Base-by-base conservation (phyloP, 2,113 vertebrate species). In the Lasiurus cinereus region DNA sequence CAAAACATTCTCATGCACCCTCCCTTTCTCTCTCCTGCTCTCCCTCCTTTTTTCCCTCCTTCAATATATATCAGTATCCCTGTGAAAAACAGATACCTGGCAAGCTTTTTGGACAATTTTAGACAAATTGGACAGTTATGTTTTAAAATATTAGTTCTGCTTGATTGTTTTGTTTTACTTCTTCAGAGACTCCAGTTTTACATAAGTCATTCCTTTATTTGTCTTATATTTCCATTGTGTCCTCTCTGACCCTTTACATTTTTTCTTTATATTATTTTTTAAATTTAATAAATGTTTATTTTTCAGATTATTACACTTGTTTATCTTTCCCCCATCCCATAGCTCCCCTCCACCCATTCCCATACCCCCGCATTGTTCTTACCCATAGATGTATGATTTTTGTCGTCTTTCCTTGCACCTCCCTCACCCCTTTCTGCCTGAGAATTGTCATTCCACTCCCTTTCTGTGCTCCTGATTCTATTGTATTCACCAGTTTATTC, bases 21-120 rank as follows among this genome's bases (percentile, higher is more conserved):
- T 27, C 24, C 22, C 43, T 74, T 12, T 3, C 24, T 74, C 24
- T 46, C 39, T 48, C 43, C 73, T 16, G 29, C 15, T 6, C n/a
- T 74, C 24, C 7, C 43, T 48, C 24, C 14, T 5, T 48, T 8
- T 14, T 27, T 76, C 43, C 24, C 24, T 66, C 70, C n/a, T 29
- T 69, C 9, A 76, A 9, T 92, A 48, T n/a, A 36, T 7, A 29
- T 11, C 72, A 48, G 31, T 50, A 29, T 39, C 3, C 64, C 24
- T 69, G 6, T 79, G 39, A 39, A 39, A 39, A 95, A 72, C 9
- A 73, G 77, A 64, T 54, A 82, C 3, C 33, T 83, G 76, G 31
- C 16, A 54, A 64, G 33, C 6, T 31, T 89, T 89, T 96, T 94
- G 56, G 39, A 80, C 82, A 90, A 16, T 69, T 94, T 91, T 78